Conservation (phyloP, 2,113 vertebrate species). For the Heterocephalus glaber region DNA sequence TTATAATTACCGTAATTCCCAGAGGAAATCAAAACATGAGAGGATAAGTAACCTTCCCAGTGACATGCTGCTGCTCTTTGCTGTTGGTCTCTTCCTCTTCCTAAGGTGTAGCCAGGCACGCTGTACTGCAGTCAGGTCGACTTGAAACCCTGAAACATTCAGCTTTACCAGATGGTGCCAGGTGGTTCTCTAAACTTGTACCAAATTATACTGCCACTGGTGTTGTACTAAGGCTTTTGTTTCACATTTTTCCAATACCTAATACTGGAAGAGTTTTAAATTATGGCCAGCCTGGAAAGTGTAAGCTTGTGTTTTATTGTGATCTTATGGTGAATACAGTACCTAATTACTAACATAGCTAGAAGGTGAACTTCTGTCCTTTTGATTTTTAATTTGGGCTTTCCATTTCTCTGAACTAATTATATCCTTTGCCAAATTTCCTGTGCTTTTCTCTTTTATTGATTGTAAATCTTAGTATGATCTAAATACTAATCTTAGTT, state of each 20-base stretch:
- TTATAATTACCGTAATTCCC: background rate
- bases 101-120: background rate
- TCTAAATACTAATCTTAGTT: background rate
- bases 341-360: background rate
- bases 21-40: background rate
- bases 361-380: background rate
- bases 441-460: background rate
- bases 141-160: background rate
- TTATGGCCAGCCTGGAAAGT: background rate
- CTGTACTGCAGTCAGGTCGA: background rate
- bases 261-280: background rate
- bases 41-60: background rate
- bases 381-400: conserved; percentile 5
- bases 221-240: background rate
- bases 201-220: background rate
- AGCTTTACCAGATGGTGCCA: background rate
- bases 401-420: background rate
- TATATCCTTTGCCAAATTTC: background rate
- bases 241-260: background rate
- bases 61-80: background rate
- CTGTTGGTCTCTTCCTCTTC: background rate
- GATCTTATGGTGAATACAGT: background rate
- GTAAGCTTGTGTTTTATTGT: background rate
- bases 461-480: background rate
- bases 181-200: background rate